Base-by-base conservation (phyloP, 23 tunicate species). In the Ascidia mentula region DNA sequence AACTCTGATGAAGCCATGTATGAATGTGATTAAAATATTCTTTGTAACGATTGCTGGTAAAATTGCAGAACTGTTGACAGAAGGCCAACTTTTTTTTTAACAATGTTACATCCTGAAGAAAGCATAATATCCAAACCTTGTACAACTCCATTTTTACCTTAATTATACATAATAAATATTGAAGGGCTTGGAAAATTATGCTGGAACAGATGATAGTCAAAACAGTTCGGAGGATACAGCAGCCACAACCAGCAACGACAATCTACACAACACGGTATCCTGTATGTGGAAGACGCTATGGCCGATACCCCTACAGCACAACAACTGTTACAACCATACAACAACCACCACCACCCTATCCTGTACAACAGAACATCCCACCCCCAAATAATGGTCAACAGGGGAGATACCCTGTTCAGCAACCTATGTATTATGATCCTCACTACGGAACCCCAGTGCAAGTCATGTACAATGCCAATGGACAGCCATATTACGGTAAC, bases 151-250 rank as follows among this genome's bases (percentile, higher is more conserved):
- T 15, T 15, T 42, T 12, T 42, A 42, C 53, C 12, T 42, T 15
- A 9, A 15, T 12, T 42, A 9, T 42, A 15, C 15, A 42, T 42
- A 15, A 42, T 42, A 15, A 69, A 77, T 28, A 5, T n/a, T 75
- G 80, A 31, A 72, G 88, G 45, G 89, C 89, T 18, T 90, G 96
- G 96, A 90, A 85, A 69, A 36, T 90, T 82, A 84, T 84, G 96
- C 36, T 90, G 32, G 89, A 90, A 70, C 96, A 76, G 60, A 81
- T 85, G 36, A 88, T 88, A 9, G 80, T 34, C 4, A 76, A 70
- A 26, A 38, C 33, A 36, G 69, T 34, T 15, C 86, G 72, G 13
- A 32, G 42, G 33, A 45, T 45, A 20, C 32, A 20, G 73, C 70
- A 59, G 0, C 83, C 72, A 46, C 71, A 79, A 24, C 82, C 70